These are phyloP conservation scores for Agapornis canus DNA, from an alignment of 2,797 vertebrate species.

Conservation along the genomic window DNA sequence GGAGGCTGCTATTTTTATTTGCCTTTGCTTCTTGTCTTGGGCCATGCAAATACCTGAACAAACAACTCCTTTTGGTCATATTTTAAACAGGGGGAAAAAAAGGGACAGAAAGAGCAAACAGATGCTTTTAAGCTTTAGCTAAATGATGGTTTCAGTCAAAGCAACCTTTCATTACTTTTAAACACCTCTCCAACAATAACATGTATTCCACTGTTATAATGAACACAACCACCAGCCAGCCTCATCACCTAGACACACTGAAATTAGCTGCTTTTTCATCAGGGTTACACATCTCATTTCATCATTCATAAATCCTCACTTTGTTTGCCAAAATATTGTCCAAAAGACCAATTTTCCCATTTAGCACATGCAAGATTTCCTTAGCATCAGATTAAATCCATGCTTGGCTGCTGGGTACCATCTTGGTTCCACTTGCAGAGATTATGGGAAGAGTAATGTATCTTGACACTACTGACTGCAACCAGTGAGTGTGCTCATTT, in stretches of 20 bases:
- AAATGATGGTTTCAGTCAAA: background rate
- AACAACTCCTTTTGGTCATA: background rate
- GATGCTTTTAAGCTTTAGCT: background rate
- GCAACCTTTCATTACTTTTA: background rate
- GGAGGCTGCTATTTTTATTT: background rate
- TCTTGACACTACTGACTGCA: background rate
- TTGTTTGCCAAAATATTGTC: background rate
- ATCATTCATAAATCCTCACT: background rate
- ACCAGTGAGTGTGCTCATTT: fast-evolving
- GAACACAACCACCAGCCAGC: background rate
- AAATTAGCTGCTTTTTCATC: background rate
- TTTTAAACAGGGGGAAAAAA: background rate
- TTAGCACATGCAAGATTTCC: background rate
- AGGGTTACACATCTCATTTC: background rate
- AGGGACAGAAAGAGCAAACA: background rate
- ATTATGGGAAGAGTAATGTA: background rate
- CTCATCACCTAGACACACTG: background rate
- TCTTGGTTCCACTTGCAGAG: background rate
- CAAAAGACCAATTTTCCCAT: background rate
- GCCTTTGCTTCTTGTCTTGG: background rate
- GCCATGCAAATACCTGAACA: background rate
- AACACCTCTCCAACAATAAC: background rate
- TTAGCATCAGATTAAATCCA: background rate
- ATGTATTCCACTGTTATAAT: too few relatives aligned
- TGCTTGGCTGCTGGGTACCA: background rate